phyloP scores from a whole-genome alignment of 2,113 vertebrate genomes.

The Stigmatopora argus region DNA sequence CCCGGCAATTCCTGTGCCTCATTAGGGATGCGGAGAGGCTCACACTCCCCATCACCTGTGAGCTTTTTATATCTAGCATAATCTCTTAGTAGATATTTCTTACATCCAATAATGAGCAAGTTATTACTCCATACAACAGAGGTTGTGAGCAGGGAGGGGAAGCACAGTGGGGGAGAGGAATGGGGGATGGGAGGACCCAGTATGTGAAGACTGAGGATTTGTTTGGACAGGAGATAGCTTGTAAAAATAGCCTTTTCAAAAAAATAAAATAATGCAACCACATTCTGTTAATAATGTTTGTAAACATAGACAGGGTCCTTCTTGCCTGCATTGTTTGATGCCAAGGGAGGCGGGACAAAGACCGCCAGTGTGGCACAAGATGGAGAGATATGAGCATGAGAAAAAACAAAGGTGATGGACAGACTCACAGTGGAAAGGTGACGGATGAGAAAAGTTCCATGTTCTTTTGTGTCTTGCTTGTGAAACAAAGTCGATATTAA shows the following conservation, averaged over 20 bases:
- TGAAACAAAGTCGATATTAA: conserved; percentile 42
- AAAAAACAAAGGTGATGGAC: conserved; percentile 13
- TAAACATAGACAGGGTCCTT: conserved; percentile 3
- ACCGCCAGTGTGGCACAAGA: conserved; percentile 50
- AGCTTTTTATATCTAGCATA: conserved; percentile 69
- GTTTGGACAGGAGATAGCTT: not conserved
- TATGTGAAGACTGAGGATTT: not conserved
- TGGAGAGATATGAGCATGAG: conserved; percentile 46
- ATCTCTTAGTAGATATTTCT: conserved; percentile 70
- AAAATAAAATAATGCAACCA: too few relatives aligned
- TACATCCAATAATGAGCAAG: conserved; percentile 69
- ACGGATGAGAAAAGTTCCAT: conserved; percentile 18
- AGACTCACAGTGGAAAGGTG: conserved; percentile 12
- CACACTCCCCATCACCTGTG: conserved; percentile 60
- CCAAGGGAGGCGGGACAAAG: conserved; percentile 62
- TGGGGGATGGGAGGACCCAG: not conserved
- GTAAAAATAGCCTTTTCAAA: not conserved
- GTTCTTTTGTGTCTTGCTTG: conserved; percentile 27
- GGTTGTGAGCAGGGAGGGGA: conserved; percentile 20
- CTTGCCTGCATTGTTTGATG: conserved; percentile 66
- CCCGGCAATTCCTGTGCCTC: conserved; percentile 54
- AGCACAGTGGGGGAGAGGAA: not conserved
- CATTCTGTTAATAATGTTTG: not conserved
- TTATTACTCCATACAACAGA: conserved; percentile 67
- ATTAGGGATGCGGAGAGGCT: conserved; percentile 66